Evolutionary conservation across 2,113 vertebrate genomes (phyloP).

Genomic region (Crotalus tigris): DNA sequence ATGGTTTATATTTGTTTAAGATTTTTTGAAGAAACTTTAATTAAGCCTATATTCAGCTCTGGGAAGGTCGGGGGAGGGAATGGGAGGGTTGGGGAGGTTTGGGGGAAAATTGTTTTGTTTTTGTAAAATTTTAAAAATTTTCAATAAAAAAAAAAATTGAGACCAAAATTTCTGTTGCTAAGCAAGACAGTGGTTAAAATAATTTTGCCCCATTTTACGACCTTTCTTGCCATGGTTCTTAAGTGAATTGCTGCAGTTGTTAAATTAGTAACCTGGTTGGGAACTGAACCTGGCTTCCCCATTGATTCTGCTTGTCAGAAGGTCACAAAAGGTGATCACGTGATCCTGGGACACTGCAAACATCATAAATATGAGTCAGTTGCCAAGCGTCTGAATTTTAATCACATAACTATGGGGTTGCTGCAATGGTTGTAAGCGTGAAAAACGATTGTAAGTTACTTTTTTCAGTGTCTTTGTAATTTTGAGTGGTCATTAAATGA

Average conservation of each 20-base stretch:
- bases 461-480: neutral
- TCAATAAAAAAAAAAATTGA: neutral
- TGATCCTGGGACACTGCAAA: neutral
- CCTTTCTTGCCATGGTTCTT: neutral
- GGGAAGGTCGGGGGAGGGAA: too few species aligned
- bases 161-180: neutral
- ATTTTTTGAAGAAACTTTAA: too few species aligned
- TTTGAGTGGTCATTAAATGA: neutral
- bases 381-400: neutral
- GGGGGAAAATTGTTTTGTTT: too few species aligned
- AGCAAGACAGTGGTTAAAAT: neutral
- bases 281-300: too few species aligned
- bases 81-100: too few species aligned
- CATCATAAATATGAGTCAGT: neutral
- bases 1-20: too few species aligned
- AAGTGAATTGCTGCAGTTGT: neutral
- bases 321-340: too few species aligned
- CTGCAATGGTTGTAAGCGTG: neutral
- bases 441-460: neutral
- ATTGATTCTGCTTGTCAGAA: too few species aligned
- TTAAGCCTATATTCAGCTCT: too few species aligned
- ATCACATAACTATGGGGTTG: neutral
- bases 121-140: too few species aligned
- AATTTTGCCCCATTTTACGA: neutral
- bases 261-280: too few species aligned